phyloP scores from a whole-genome alignment of 2,797 vertebrate genomes.

The Sebastes vulpes region DNA sequence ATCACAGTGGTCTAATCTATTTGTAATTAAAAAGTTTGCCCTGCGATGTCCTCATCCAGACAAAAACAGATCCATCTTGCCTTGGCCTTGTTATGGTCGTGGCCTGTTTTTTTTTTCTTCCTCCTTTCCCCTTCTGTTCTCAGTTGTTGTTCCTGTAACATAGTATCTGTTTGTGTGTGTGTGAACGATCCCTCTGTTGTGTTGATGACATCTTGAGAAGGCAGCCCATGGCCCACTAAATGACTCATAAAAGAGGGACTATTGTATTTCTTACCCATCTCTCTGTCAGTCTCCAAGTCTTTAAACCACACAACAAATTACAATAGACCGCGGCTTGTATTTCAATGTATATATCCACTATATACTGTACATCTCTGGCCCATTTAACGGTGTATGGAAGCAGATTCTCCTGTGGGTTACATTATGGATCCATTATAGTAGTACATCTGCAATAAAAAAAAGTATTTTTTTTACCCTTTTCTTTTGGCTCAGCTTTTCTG shows the following conservation, averaged over 20 bases:
- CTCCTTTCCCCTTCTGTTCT: slow-evolving; percentile 57
- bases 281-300: slow-evolving; percentile 6
- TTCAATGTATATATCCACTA: slow-evolving; percentile 25
- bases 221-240: slow-evolving; percentile 58
- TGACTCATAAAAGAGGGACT: slow-evolving; percentile 51
- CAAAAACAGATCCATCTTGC: slow-evolving; percentile 79
- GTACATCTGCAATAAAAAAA: slow-evolving; percentile 29
- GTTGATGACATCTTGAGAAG: slow-evolving; percentile 66
- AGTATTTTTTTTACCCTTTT: not conserved
- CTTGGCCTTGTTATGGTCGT: slow-evolving; percentile 68
- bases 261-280: slow-evolving; percentile 50
- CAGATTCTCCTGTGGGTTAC: slow-evolving; percentile 34
- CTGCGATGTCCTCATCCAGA: slow-evolving; percentile 73
- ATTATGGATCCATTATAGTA: slow-evolving; percentile 38
- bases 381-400: slow-evolving; percentile 33
- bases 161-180: slow-evolving; percentile 66
- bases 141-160: slow-evolving; percentile 76
- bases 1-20: slow-evolving; percentile 82
- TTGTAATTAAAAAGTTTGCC: slow-evolving; percentile 83
- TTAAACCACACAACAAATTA: slow-evolving; percentile 38
- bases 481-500: not conserved
- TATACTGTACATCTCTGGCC: slow-evolving; percentile 23
- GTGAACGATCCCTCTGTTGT: slow-evolving; percentile 64
- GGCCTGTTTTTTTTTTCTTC: slow-evolving; percentile 62
- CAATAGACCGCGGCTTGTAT: slow-evolving; percentile 24